phyloP scores from a whole-genome alignment of 2,888 invertebrate genomes.

The Epistrophe eligans region DNA sequence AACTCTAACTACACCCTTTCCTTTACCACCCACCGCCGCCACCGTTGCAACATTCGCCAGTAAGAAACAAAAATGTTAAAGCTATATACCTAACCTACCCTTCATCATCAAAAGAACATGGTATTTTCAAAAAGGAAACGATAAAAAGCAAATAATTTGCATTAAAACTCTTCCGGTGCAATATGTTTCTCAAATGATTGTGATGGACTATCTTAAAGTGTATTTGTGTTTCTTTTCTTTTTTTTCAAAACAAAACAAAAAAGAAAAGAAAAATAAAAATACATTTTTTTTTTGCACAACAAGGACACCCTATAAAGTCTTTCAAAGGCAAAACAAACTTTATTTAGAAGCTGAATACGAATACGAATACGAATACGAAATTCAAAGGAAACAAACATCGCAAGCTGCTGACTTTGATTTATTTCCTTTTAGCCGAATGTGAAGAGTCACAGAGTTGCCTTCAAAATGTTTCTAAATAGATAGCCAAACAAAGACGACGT shows the following conservation, averaged over 20 bases:
- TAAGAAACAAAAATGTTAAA: constrained; percentile 10
- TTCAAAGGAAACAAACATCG: constrained; percentile 27
- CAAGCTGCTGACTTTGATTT: constrained; percentile 68
- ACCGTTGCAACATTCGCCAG: background rate
- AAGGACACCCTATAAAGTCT: constrained; percentile 15
- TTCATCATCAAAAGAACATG: constrained; percentile 21
- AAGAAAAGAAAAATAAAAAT: no score
- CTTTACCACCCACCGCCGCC: background rate
- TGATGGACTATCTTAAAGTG: constrained; percentile 67
- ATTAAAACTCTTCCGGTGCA: constrained; percentile 63
- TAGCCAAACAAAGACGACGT: background rate
- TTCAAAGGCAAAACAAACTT: constrained; percentile 19
- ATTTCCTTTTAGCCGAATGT: constrained; percentile 40
- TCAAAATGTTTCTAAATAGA: constrained; percentile 49
- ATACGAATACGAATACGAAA: constrained; percentile 22
- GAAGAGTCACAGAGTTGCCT: constrained; percentile 31
- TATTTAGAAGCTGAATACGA: constrained; percentile 5
- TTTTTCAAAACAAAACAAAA: background rate
- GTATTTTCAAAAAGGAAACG: constrained; percentile 20
- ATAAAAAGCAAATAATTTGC: constrained; percentile 47
- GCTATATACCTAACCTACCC: background rate
- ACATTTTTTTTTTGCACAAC: background rate
- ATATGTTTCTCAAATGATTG: constrained; percentile 45
- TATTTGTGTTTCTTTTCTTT: constrained; percentile 5
- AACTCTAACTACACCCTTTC: background rate